Base-by-base conservation (phyloP, 2,797 vertebrate species). In the Microchirus variegatus region DNA sequence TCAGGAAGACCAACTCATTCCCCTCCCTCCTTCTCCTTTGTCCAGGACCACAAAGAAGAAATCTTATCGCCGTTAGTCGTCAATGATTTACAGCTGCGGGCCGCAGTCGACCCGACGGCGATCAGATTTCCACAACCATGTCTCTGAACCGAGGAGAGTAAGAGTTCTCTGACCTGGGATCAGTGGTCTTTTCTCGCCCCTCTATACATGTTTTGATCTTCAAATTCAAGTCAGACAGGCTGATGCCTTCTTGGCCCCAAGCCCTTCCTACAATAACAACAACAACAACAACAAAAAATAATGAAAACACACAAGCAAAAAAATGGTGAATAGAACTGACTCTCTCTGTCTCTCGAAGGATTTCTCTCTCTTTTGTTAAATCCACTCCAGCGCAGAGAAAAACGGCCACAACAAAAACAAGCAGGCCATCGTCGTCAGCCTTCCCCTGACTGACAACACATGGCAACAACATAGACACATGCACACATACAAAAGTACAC, bases 11-110 rank as follows among this genome's bases (percentile, higher is more conserved):
- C 31, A 31, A 5, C 31, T 8, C 7, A 3, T 31, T 7, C 59
- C 48, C 64, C 48, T 7, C 44, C 51, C 51, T 54, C 57, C 49
- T n/a, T 11, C 59, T 57, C 64, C 58, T 71, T 60, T 59, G 59
- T 75, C 58, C 63, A 60, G 43, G 66, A 70, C 41, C 44, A 62
- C 22, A 58, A 63, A 73, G 62, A 67, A 66, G 66, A 70, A 73
- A 58, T 42, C 72, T 74, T 70, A 73, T 68, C 50, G 16, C 87
- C 80, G 81, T 88, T 71, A 75, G 69, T 67, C 73, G 80, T 79
- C 73, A 78, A 76, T 67, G 70, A 81, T 84, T 80, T 67, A 73
- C 70, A 81, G 69, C 70, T 73, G 45, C 7, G 16, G 67, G 73
- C 63, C 16, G 48, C 16, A 42, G 53, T 47, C 64, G 66, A 63